A percentile compares a stretch with the other conserved stretches of the same genome.
Evolutionary conservation across 1,140 invertebrate species (phyloP).

Genomic region (Drosophila prosaltans): DNA sequence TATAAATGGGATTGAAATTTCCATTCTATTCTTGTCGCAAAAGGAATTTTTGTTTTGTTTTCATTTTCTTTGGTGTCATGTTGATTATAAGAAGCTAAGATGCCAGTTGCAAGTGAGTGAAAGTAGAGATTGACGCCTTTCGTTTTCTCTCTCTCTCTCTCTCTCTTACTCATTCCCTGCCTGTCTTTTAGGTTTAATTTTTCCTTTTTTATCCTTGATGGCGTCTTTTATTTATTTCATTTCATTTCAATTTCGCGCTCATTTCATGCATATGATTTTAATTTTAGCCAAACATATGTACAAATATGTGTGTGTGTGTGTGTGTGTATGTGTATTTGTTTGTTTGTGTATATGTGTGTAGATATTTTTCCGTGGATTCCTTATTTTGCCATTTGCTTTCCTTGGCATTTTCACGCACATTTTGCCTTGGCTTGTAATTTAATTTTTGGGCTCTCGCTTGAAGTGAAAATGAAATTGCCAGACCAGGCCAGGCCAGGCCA

Average conservation of each 20-base stretch:
- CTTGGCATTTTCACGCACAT: constrained; percentile 25
- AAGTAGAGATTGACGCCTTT: neutral
- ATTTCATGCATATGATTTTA: constrained; percentile 82
- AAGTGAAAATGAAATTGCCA: constrained; percentile 59
- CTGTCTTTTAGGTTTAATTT: neutral
- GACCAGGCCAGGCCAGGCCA: constrained; percentile 13
- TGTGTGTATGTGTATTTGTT: neutral
- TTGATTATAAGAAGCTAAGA: neutral
- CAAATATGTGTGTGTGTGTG: neutral
- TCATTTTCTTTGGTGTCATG: too few relatives aligned
- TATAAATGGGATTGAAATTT: too few relatives aligned
- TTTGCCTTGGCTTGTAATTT: constrained; percentile 62
- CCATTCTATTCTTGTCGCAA: too few relatives aligned
- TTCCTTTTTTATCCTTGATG: neutral
- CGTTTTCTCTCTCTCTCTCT: neutral
- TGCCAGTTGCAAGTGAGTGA: neutral
- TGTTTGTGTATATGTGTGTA: constrained; percentile 26
- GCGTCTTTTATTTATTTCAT: constrained; percentile 64
- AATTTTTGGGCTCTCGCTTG: constrained; percentile 53
- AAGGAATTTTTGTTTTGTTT: too few relatives aligned
- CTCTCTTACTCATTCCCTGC: neutral
- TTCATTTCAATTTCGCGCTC: constrained; percentile 78
- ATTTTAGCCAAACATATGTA: constrained; percentile 63
- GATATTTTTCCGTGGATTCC: constrained; percentile 6
- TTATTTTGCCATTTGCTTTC: constrained; percentile 3